Percentiles rank a stretch among this genome's conserved stretches.
Evolutionary conservation across 2,888 invertebrate genomes (phyloP).

Genomic region (Piscicola geometra): DNA sequence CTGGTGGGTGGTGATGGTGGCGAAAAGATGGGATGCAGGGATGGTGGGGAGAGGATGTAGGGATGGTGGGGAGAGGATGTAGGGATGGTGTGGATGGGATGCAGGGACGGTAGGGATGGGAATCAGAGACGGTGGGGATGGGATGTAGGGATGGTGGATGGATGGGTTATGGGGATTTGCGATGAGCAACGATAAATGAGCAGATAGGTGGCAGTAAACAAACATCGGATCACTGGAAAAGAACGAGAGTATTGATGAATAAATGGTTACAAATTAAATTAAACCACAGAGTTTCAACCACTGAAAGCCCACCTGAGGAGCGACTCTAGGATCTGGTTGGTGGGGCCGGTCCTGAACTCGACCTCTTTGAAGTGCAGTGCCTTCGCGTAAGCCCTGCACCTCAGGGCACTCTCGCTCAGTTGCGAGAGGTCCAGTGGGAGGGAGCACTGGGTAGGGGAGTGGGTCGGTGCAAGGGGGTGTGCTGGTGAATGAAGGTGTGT

Average conservation of each 20-base stretch:
- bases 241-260: background rate
- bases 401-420: conserved; percentile 87
- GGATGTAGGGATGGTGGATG: background rate
- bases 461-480: background rate
- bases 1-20: no score
- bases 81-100: no score
- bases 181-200: background rate
- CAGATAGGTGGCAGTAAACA: no score
- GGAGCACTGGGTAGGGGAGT: conserved; percentile 65
- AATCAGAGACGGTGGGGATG: no score
- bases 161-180: no score
- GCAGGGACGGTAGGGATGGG: no score
- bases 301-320: conserved; percentile 63
- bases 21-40: no score
- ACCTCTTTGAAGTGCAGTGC: conserved; percentile 85
- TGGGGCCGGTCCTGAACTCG: conserved; percentile 70
- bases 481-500: no score
- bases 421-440: conserved; percentile 80
- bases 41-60: no score
- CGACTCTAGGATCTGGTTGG: conserved; percentile 82
- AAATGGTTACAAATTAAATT: background rate
- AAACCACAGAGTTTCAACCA: background rate
- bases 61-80: no score
- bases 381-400: conserved; percentile 79
- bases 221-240: no score